These are phyloP conservation scores for Syngnathus acus DNA, from an alignment of 2,797 vertebrate genomes.

Conservation along the genomic window DNA sequence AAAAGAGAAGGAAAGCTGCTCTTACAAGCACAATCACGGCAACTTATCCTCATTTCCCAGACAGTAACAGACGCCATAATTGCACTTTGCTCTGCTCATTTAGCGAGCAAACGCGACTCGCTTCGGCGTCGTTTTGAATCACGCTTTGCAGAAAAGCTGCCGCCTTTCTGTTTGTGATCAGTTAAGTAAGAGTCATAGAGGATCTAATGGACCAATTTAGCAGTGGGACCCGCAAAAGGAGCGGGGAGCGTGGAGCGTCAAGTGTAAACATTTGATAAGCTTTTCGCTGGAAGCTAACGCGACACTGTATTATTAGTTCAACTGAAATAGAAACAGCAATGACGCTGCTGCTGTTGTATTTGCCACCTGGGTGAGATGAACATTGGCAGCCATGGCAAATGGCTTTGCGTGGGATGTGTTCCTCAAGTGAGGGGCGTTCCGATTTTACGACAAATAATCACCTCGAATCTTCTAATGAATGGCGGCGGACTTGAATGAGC, in stretches of 20 bases:
- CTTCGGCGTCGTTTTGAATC: constrained; percentile 19
- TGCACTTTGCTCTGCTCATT: constrained; percentile 4
- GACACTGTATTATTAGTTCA: constrained; percentile 53
- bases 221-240: constrained; percentile 53
- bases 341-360: constrained; percentile 18
- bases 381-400: constrained; percentile 28
- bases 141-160: constrained; percentile 5
- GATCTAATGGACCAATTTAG: constrained; percentile 67
- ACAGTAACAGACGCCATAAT: background rate
- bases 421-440: constrained; percentile 46
- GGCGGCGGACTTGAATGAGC: constrained; percentile 46
- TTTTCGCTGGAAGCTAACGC: constrained; percentile 53
- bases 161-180: constrained; percentile 1
- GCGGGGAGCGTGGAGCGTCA: constrained; percentile 50
- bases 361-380: constrained; percentile 25
- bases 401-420: constrained; percentile 39
- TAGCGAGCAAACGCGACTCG: background rate
- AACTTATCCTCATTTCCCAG: background rate
- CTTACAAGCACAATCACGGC: background rate
- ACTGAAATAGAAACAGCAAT: constrained; percentile 46
- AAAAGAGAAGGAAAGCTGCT: background rate
- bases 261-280: constrained; percentile 67
- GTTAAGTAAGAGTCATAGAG: constrained; percentile 53
- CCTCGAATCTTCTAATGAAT: constrained; percentile 63
- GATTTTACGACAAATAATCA: constrained; percentile 61